Evolutionary conservation across 2,113 vertebrate species (phyloP), one percentile per base, ranked within the genome.

Genomic region (Parotia lawesii): DNA sequence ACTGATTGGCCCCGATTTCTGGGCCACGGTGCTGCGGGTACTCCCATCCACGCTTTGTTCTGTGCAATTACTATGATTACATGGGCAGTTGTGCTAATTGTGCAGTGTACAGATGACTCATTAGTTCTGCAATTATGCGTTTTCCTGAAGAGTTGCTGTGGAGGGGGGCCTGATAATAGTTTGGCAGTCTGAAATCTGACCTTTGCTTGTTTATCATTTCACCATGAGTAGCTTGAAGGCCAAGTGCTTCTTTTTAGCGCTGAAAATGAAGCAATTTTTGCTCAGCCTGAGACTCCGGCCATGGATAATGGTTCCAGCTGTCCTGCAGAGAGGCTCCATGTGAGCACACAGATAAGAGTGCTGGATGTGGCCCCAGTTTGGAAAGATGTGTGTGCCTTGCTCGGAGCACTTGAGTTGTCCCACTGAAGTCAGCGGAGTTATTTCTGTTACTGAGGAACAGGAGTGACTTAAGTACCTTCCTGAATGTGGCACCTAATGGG

Each of bases 121-220:
- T 96, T 95, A 86, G 82, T 81, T 50, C 85, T 75, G 72, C 90
- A 89, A 74, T 94, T 80, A 90, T 19, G 23, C 56, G 0, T 95
- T 91, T 95, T 95, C 85, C 90, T 77, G 64, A 91, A 85, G 78
- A 83, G 56, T 21, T 77, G 51, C 64, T 56, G 71, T 6, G 75
- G 89, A 74, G 61, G 64, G 71, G 58, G 75, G 38, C 10, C 50
- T 44, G 74, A 64, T 87, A 79, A 89, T 31, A 44, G n/a, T 87
- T 91, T 85, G 71, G 37, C 85, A 61, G 37, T 9, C 87, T 87
- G 72, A 90, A 95, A 89, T 51, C 79, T 85, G 93, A 91, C 87
- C 87, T 91, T 93, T 79, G 66, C 67, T 76, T 87, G 42, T 93
- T 95, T 91, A 56, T 85, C 67, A 4, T 62, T 76, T 73, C 51